Conservation (phyloP, 2,797 vertebrate genomes). For the Cossypha caffra region DNA sequence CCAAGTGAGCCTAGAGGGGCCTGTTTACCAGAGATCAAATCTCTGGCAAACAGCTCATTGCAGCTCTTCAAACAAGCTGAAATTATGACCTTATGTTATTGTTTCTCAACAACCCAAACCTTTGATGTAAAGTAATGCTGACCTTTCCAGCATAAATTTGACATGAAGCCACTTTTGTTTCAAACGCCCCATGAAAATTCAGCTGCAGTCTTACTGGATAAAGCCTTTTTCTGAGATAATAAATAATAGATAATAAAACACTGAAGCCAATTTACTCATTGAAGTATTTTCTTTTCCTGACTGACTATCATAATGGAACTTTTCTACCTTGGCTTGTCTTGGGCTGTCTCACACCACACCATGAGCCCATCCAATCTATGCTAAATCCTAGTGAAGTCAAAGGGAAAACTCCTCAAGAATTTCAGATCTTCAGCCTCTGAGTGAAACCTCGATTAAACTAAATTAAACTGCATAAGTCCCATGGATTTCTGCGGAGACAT, state of each 20-base stretch:
- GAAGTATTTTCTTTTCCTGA: slow-evolving; percentile 11
- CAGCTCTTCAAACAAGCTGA: slow-evolving; percentile 73
- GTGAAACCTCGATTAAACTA: not conserved
- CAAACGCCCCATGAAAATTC: slow-evolving; percentile 51
- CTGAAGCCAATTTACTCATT: slow-evolving; percentile 44
- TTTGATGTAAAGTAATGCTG: slow-evolving; percentile 68
- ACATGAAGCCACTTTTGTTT: slow-evolving; percentile 71
- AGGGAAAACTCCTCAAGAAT: not conserved
- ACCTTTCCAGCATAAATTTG: slow-evolving; percentile 63
- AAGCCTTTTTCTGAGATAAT: slow-evolving; percentile 34
- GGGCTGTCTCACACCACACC: not conserved
- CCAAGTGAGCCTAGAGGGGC: slow-evolving; percentile 65
- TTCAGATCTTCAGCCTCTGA: not conserved
- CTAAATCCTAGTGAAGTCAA: not conserved
- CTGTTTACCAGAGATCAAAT: slow-evolving; percentile 73
- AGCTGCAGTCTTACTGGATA: slow-evolving; percentile 12
- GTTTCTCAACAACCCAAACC: slow-evolving; percentile 70
- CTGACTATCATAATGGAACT: not conserved
- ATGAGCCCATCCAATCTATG: not conserved
- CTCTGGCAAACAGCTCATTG: slow-evolving; percentile 68
- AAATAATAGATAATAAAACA: slow-evolving; percentile 67
- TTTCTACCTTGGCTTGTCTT: not conserved
- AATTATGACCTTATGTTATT: slow-evolving; percentile 73
- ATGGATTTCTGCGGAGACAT: not conserved
- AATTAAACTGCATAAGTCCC: not conserved